Base-by-base conservation (phyloP, 2,797 vertebrate species). In the Bryconaethiops microstoma region DNA sequence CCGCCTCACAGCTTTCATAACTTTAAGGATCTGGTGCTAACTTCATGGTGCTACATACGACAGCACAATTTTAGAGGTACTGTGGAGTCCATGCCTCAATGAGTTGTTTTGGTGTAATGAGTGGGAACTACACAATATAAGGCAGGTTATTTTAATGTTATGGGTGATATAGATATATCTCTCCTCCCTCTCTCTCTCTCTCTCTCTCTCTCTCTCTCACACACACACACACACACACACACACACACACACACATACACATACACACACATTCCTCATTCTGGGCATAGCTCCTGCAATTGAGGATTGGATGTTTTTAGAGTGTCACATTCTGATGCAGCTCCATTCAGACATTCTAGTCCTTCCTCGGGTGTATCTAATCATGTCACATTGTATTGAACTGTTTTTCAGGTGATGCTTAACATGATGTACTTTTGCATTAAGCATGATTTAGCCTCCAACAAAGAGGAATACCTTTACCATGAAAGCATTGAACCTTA, bases 231-330 rank as follows among this genome's bases (percentile, higher is more conserved):
- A 60, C 10, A 13, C 1, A 5, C 57, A 60, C 21, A 23, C 21
- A 25, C 21, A 23, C 57, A 10, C 59, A 60, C 63, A 65, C 35
- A 10, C 42, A 62, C 54, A 71, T 35, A 65, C 21, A 29, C n/a
- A 59, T 19, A 14, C 8, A 60, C 17, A 64, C 8, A 48, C 71
- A 67, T 23, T 45, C 79, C 70, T 76, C 55, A 45, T 48, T 68
- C 72, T 64, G 8, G 59, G 74, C 77, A 72, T 42, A 83, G 48
- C 62, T 55, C 50, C 73, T 23, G 5, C 39, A 50, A 29, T 50
- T 80, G 25, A 23, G 73, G 73, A 76, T 79, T 76, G 62, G 62
- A 71, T 81, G 68, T 74, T 79, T 76, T 74, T 40, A 65, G 64
- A 77, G 55, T 40, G 8, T 75, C 74, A 40, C 52, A 21, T 85